Evolutionary conservation across 1,140 invertebrate genomes (phyloP).

Genomic region (Euura saliciscinereae): DNA sequence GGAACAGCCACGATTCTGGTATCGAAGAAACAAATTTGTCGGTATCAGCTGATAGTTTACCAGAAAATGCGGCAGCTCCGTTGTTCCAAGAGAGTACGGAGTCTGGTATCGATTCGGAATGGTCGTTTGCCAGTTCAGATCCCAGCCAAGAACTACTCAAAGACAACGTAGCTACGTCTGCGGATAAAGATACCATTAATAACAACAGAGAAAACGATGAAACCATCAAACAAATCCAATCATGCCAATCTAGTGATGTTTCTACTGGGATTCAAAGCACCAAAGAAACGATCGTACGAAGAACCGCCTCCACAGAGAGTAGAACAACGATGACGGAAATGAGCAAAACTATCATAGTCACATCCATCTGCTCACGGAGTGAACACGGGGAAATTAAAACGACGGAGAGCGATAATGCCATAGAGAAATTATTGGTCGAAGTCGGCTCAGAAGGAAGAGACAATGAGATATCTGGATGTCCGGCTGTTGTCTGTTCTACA

Average conservation of each 20-base stretch:
- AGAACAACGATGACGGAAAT: not conserved
- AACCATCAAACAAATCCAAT: not conserved
- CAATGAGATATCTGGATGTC: conserved; percentile 2
- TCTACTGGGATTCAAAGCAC: too few relatives aligned
- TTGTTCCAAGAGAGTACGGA: conserved; percentile 39
- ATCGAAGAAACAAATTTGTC: conserved; percentile 30
- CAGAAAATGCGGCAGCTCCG: conserved; percentile 15
- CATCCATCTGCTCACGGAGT: not conserved
- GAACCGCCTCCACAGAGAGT: not conserved
- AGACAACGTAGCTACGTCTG: conserved; percentile 16
- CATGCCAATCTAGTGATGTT: too few relatives aligned
- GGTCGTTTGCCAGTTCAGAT: conserved; percentile 36
- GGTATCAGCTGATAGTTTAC: conserved; percentile 22
- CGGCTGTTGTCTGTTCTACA: conserved; percentile 2
- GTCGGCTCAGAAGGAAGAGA: conserved; percentile 1
- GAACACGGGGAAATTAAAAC: not conserved
- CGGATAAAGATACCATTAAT: conserved; percentile 13
- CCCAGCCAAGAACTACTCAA: conserved; percentile 4
- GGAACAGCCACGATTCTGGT: conserved; percentile 36
- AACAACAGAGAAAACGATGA: conserved; percentile 21
- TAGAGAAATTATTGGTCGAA: conserved; percentile 6
- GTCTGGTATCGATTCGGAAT: conserved; percentile 42
- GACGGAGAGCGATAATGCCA: not conserved
- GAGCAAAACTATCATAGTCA: not conserved
- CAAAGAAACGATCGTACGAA: not conserved